Evolutionary conservation across 2,888 invertebrate species (phyloP).

Genomic region (Euclidia mi): DNA sequence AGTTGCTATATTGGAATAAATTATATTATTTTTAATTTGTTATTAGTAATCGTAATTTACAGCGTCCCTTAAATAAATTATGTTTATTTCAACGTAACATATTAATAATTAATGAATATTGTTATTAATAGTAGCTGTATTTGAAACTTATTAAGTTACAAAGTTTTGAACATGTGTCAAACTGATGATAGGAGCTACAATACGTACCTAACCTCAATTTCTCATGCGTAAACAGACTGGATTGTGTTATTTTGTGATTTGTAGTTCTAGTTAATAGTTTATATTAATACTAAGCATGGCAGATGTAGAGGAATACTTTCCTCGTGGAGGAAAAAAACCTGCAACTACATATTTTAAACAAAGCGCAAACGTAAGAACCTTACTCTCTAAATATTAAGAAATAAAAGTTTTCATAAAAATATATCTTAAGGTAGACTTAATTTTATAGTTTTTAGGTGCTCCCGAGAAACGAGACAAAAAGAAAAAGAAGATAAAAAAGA

Average conservation of each 20-base stretch:
- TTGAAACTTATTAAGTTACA: no score
- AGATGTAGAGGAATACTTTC: constrained; percentile 89
- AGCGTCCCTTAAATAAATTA: no score
- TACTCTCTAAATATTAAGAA: background rate
- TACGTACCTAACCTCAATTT: constrained; percentile 67
- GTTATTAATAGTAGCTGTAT: no score
- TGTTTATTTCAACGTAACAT: no score
- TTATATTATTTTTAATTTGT: no score
- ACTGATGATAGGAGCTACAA: constrained; percentile 27
- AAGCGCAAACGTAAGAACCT: constrained; percentile 77
- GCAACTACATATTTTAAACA: constrained; percentile 81
- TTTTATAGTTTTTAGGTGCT: constrained; percentile 78
- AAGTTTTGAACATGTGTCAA: background rate
- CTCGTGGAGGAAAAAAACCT: constrained; percentile 89
- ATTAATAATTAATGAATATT: no score
- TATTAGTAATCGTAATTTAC: no score
- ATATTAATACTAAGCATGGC: constrained; percentile 67
- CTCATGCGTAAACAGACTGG: constrained; percentile 57
- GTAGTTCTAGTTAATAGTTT: constrained; percentile 10
- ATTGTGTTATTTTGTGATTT: constrained; percentile 24
- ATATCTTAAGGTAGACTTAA: constrained; percentile 1
- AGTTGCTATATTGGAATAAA: no score
- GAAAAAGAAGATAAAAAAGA: constrained; percentile 77
- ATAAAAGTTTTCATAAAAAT: background rate
- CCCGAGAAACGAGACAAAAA: constrained; percentile 81